phyloP scores from a whole-genome alignment of 2,888 invertebrate species.

The Drosophila peninsularis region DNA sequence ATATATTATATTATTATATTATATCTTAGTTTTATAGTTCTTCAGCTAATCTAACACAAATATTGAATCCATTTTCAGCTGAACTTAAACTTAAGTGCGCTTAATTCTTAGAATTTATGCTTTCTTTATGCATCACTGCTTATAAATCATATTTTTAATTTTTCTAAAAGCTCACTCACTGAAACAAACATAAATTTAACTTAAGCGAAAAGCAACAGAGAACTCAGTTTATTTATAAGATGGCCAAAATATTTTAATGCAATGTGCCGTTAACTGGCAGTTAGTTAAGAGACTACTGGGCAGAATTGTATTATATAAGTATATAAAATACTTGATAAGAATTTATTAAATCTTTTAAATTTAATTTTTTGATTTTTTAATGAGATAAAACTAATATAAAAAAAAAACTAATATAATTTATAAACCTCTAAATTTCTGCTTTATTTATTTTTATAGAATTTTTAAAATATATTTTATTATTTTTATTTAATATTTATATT shows the following conservation, averaged over 20 bases:
- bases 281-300: not conserved
- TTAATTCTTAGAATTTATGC: not conserved
- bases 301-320: not conserved
- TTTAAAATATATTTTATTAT: not conserved
- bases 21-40: not conserved
- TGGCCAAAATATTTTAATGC: not conserved
- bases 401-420: no score
- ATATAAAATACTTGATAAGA: not conserved
- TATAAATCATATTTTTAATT: conserved; percentile 10
- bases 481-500: no score
- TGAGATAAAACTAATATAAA: no score
- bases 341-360: not conserved
- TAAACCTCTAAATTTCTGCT: no score
- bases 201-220: not conserved
- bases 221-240: conserved; percentile 4
- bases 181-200: conserved; percentile 2
- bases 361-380: not conserved
- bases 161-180: not conserved
- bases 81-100: not conserved
- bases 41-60: not conserved
- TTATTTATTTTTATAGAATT: not conserved
- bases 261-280: not conserved
- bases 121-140: not conserved
- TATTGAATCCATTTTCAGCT: not conserved
- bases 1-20: no score